Evolutionary conservation across 2,888 invertebrate species (phyloP), one percentile per base, ranked within the genome.

Genomic region (Ferdinandea cuprea): DNA sequence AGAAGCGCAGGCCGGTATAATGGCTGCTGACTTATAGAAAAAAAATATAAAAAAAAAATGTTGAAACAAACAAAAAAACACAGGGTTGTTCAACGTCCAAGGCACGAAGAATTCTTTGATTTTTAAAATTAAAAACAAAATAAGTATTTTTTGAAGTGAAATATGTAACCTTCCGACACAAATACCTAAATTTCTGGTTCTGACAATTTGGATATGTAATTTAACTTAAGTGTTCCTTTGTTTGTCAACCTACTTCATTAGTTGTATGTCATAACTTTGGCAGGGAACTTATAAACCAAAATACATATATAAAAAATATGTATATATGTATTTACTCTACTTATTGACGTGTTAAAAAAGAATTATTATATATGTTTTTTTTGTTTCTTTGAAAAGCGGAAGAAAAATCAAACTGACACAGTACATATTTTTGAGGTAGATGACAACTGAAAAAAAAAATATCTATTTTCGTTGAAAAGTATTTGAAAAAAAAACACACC

Each of bases 331-430:
- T 40, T 28, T 40, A 25, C 11, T 30, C 17, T 42, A 17, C 42
- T 69, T 40, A 59, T 71, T 59, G 59, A 48, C 28, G 50, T 71
- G 40, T 69, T 56, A 63, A 58, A 63, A 65, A 71, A 48, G 17
- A 56, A 50, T 58, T 44, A n/a, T n/a, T n/a, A n/a, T n/a, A n/a
- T n/a, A n/a, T n/a, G n/a, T n/a, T 17, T 8, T 32, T 17, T 69
- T 11, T 1, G 8, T 19, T 44, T 4, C 50, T 30, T 48, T 48
- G 52, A 58, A 79, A 79, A 61, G 73, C 73, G 73, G 66, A 79
- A 73, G 66, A 68, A 66, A 79, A 37, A 48, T 21, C 30, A 44
- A 61, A 25, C 59, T 61, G 73, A 73, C 46, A 73, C 25, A 48
- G 50, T 46, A 58, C 46, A 74, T 15, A 50, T 25, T 3, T 35